phyloP scores from a whole-genome alignment of 2,113 vertebrate genomes.

The Rana temporaria region DNA sequence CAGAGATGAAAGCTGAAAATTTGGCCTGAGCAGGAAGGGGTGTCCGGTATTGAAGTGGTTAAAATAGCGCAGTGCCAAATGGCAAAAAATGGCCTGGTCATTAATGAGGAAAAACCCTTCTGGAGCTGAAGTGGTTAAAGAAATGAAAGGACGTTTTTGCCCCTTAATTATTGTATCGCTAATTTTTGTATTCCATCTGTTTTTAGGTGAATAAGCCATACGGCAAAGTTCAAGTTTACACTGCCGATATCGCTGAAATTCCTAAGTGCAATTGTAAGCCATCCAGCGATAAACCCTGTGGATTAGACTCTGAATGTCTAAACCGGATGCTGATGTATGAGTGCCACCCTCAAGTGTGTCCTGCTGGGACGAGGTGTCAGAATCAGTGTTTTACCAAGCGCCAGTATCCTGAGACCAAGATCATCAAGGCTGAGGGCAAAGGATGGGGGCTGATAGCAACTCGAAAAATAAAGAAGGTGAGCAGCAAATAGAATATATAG shows the following conservation, averaged over 20 bases:
- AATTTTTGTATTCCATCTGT: background rate
- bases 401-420: conserved; percentile 94
- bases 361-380: conserved; percentile 85
- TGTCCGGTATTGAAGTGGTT: no score
- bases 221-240: conserved; percentile 92
- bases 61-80: no score
- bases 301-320: conserved; percentile 93
- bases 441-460: conserved; percentile 93
- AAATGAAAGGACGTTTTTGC: background rate
- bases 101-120: no score
- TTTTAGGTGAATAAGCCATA: conserved; percentile 91
- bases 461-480: conserved; percentile 94
- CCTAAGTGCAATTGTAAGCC: conserved; percentile 98
- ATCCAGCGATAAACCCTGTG: conserved; percentile 88
- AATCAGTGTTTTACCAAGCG: conserved; percentile 97
- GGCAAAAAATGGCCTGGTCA: no score
- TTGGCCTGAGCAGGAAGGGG: no score
- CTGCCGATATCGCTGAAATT: conserved; percentile 94
- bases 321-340: conserved; percentile 98
- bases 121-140: no score
- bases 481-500: background rate
- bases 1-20: no score
- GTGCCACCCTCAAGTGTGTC: conserved; percentile 96
- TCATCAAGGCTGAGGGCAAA: conserved; percentile 91
- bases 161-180: background rate